Evolutionary conservation across 1,140 invertebrate species (phyloP).

Genomic region (Nixonia krombeini): DNA sequence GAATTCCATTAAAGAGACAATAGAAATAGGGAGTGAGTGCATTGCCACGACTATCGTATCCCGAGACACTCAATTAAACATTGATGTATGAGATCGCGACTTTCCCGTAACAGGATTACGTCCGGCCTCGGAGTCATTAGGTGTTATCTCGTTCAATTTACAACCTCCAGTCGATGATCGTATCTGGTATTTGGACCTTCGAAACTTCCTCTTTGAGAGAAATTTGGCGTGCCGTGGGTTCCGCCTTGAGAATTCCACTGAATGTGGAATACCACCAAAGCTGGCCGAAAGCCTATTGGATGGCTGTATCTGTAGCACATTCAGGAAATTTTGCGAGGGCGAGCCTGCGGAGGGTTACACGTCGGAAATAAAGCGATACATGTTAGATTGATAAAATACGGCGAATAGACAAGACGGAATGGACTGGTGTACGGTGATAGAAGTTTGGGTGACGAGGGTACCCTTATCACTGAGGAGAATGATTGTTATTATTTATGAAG

Average conservation of each 20-base stretch:
- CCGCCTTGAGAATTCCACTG: conserved; percentile 5
- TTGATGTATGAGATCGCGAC: conserved; percentile 13
- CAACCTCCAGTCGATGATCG: conserved; percentile 13
- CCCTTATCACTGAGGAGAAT: neutral
- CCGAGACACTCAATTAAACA: conserved; percentile 9
- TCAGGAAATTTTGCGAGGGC: conserved; percentile 20
- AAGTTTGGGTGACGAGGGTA: neutral
- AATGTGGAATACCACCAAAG: conserved; percentile 11
- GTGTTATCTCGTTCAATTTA: conserved; percentile 22
- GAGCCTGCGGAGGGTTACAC: neutral
- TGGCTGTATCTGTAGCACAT: conserved; percentile 11
- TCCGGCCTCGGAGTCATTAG: conserved; percentile 18
- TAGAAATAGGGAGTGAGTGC: no score
- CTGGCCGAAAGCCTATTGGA: conserved; percentile 14
- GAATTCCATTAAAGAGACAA: no score
- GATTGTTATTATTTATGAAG: neutral
- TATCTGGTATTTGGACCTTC: conserved; percentile 25
- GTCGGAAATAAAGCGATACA: conserved; percentile 22
- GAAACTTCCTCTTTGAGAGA: conserved; percentile 20
- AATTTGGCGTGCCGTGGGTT: conserved; percentile 10
- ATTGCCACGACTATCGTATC: neutral
- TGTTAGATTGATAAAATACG: conserved; percentile 22
- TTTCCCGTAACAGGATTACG: conserved; percentile 14
- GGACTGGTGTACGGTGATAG: neutral
- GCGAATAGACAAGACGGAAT: neutral